Evolutionary conservation across 1,140 invertebrate genomes (phyloP).

Genomic region (Heliconius congener): DNA sequence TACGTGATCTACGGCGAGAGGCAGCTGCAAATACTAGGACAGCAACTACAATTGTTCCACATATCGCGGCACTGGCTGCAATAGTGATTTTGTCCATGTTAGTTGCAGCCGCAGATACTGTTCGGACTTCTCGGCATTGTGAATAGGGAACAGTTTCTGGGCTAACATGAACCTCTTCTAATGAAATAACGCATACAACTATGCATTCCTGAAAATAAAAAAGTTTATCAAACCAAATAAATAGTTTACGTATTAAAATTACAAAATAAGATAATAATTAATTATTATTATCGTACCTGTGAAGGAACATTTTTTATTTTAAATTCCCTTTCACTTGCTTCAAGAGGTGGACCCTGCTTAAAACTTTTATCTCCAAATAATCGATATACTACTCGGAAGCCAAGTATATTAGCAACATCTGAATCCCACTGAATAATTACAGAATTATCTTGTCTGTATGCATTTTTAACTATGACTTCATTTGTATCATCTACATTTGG

Average conservation of each 20-base stretch:
- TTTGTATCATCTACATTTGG: constrained; percentile 84
- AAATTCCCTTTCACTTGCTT: constrained; percentile 93
- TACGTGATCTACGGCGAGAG: constrained; percentile 87
- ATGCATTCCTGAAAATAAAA: constrained; percentile 89
- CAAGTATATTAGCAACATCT: constrained; percentile 90
- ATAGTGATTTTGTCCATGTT: constrained; percentile 98
- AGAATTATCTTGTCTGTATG: constrained; percentile 91
- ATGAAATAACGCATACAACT: constrained; percentile 94
- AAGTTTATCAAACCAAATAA: neutral
- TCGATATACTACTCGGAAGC: constrained; percentile 93
- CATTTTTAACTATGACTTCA: constrained; percentile 92
- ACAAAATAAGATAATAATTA: neutral
- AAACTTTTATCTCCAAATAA: constrained; percentile 95
- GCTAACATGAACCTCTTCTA: constrained; percentile 92
- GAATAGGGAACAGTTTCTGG: constrained; percentile 92
- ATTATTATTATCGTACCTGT: constrained; percentile 81
- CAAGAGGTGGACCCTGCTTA: constrained; percentile 92
- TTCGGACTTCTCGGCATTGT: constrained; percentile 94
- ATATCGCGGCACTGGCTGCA: constrained; percentile 95
- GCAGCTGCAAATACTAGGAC: constrained; percentile 93
- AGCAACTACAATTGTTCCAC: constrained; percentile 94
- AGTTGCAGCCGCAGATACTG: constrained; percentile 89
- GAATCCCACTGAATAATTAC: constrained; percentile 96
- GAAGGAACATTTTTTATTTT: constrained; percentile 95
- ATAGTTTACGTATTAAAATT: neutral